phyloP scores from a whole-genome alignment of 64 coral and sea anemone genomes.

The Stichodactyla helianthus region DNA sequence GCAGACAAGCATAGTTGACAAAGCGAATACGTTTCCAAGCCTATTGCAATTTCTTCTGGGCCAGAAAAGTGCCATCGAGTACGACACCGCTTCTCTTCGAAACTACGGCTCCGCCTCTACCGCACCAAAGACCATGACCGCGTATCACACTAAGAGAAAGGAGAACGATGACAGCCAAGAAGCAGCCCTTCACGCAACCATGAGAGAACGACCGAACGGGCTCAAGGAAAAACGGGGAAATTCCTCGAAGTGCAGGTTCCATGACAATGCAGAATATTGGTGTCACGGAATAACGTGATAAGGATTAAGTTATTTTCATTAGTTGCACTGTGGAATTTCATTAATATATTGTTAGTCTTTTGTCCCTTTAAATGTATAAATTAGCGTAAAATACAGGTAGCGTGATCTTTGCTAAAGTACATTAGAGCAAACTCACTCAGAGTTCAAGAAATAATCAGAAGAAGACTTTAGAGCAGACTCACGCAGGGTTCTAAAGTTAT shows the following conservation, averaged over 20 bases:
- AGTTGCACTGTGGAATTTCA: too few relatives aligned
- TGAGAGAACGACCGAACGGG: background rate
- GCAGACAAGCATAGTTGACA: slow-evolving; percentile 16
- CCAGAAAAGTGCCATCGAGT: slow-evolving; percentile 24
- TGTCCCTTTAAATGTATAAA: too few relatives aligned
- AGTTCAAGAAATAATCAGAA: too few relatives aligned
- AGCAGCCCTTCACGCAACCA: slow-evolving; percentile 22
- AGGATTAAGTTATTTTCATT: too few relatives aligned
- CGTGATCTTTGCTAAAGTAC: too few relatives aligned
- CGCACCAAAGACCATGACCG: background rate
- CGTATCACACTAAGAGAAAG: background rate
- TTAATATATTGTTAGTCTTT: too few relatives aligned
- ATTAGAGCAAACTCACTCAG: too few relatives aligned
- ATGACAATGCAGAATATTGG: slow-evolving; percentile 24
- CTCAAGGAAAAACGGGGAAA: slow-evolving; percentile 14
- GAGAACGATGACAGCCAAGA: background rate
- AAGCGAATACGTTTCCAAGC: slow-evolving; percentile 28
- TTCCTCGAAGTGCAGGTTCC: slow-evolving; percentile 28
- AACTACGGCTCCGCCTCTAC: background rate
- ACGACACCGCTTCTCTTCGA: slow-evolving; percentile 11
- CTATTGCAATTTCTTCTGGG: slow-evolving; percentile 21
- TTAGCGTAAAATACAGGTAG: too few relatives aligned
- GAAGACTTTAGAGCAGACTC: too few relatives aligned
- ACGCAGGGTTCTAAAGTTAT: too few relatives aligned
- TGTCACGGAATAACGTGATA: too few relatives aligned